Base-by-base conservation (phyloP, 2,797 vertebrate genomes). In the Amazona ochrocephala region DNA sequence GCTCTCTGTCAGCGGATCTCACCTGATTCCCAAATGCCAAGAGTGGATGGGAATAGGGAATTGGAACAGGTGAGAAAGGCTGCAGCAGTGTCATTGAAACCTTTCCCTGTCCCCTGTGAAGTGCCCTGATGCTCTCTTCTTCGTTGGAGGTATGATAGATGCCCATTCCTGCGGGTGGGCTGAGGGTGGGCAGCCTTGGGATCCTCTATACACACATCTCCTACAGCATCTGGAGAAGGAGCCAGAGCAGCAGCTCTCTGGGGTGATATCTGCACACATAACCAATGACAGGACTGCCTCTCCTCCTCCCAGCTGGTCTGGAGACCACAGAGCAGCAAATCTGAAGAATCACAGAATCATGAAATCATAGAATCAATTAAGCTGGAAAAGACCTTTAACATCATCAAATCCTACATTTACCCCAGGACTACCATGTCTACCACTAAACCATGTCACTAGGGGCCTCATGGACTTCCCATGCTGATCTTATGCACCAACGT, bases 241-340 rank as follows among this genome's bases (percentile, higher is more conserved):
- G 29, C 17, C 9, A 11, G 22, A 39, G 20, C 0, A 2, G 58
- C 47, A 58, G 42, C 42, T 71, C 1, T 0, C 8, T 0, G 15
- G 13, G 19, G 19, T 58, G 60, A 68, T 13, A 14, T 39, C 60
- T 30, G 37, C 13, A 18, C n/a, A 27, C 12, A 50, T 6, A 37
- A 42, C 13, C 27, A 37, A 32, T 29, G 47, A 15, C 50, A 15
- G 34, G 65, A 21, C 58, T 42, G 56, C 22, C 12, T 84, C 50
- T 39, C 22, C 42, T 62, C 34, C 32, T 67, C 34, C 62, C 81
- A 64, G 73, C 61, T 83, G 48, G 10, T 56, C 37, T 54, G 21
- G 39, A 30, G 54, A 92, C 50, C 64, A 58, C 9, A 15, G 45
- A 87, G 60, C 29, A 45, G 53, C 48, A 53, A 51, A 71, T 72